phyloP scores from a whole-genome alignment of 2,113 vertebrate genomes.

The Takifugu bimaculatus region DNA sequence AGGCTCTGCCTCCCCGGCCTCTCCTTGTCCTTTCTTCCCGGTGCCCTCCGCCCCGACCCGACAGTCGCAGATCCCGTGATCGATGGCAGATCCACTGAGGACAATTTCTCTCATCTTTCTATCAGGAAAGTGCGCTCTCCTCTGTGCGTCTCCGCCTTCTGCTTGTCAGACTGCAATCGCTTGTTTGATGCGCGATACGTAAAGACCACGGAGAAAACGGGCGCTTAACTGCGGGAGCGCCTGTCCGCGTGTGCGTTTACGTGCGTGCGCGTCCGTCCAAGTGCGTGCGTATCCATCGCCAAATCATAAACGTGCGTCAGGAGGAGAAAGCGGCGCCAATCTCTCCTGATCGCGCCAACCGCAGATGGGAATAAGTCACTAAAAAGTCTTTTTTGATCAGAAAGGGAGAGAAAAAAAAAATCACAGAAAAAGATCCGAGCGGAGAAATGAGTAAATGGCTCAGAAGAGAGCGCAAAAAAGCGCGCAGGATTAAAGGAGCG shows the following conservation, averaged over 20 bases:
- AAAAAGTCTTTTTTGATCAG: background rate
- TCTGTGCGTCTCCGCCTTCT: conserved; percentile 43
- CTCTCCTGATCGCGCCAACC: background rate
- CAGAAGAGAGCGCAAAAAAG: conserved; percentile 23
- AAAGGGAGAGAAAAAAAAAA: background rate
- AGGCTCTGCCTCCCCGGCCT: conserved; percentile 61
- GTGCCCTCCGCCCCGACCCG: conserved; percentile 61
- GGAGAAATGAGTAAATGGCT: background rate
- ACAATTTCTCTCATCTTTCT: conserved; percentile 75
- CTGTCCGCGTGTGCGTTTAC: conserved; percentile 20
- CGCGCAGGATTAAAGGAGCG: conserved; percentile 22
- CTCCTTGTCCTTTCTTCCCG: conserved; percentile 59
- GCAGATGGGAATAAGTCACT: background rate
- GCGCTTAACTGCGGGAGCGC: conserved; percentile 25
- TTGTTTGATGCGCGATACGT: too few relatives aligned
- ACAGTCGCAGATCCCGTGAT: conserved; percentile 59
- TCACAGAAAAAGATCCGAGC: background rate
- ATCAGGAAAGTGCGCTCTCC: conserved; percentile 49
- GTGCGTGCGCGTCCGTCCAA: background rate
- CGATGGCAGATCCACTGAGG: conserved; percentile 60
- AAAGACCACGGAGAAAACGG: background rate
- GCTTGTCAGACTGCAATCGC: conserved; percentile 20
- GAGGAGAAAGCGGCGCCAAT: conserved; percentile 15
- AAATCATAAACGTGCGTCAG: background rate
- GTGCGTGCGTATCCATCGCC: too few relatives aligned